Evolutionary conservation across 2,113 vertebrate genomes (phyloP), one percentile per base, ranked within the genome.

Genomic region (Aptenodytes forsteri): DNA sequence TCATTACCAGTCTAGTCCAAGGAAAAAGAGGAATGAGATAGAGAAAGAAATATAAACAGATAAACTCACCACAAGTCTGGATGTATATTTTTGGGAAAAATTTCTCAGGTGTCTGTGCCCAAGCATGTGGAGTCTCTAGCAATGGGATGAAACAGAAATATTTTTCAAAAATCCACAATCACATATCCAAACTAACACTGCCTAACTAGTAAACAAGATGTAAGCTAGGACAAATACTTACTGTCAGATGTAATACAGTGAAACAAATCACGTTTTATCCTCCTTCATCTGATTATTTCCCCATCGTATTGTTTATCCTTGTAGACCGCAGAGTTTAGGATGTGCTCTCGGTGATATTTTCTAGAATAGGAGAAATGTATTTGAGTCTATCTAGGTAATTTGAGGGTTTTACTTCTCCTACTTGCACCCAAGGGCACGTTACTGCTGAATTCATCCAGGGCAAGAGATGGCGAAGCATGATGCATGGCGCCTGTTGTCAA

Each of bases 261-360:
- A 92, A 92, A 96, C 72, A 92, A 95, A 95, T 91, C 32, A 79
- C 34, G 7, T 89, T 94, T 89, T 83, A 61, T 82, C 70, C 40
- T 93, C 62, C 54, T 87, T 85, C 70, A 75, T 55, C 69, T 89
- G 47, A 90, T 90, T 95, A 83, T 90, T 96, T 90, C 76, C 72
- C 58, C 38, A 44, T 92, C 0, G 0, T 65, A 76, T 27, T 76
- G 27, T 91, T 93, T 94, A 82, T 61, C 27, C 47, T 79, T 10
- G 2, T 55, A 59, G 34, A 46, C 22, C 1, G 4, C 1, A 2
- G 2, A 6, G 23, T 38, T 94, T 49, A 87, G 23, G 73, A 84
- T 56, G 36, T 49, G 52, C 10, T 75, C 25, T 78, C 1, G 0
- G 49, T 36, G 50, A 38, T 89, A 47, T 49, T 84, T 82, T 55